Conservation (phyloP, 2,888 invertebrate genomes). For the Serrognathus titanus region DNA sequence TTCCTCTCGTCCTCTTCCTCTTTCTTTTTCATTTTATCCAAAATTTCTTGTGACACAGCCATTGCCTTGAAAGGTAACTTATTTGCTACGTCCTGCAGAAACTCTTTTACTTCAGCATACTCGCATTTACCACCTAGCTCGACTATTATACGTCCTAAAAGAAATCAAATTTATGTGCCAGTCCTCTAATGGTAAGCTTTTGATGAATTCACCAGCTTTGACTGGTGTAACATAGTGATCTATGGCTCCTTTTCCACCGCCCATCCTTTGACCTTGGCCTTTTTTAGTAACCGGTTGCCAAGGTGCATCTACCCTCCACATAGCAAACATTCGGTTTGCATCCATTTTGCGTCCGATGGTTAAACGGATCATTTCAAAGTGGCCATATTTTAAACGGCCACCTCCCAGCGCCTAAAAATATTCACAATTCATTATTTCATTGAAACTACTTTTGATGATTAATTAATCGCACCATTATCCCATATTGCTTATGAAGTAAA, state of each 20-base stretch:
- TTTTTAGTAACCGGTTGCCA: slow-evolving; percentile 95
- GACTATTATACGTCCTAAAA: slow-evolving; percentile 70
- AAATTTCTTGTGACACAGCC: slow-evolving; percentile 73
- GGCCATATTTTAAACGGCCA: slow-evolving; percentile 74
- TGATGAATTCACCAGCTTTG: slow-evolving; percentile 60
- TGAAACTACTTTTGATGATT: background rate
- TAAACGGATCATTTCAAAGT: slow-evolving; percentile 86
- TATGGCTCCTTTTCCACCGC: slow-evolving; percentile 93
- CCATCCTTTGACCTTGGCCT: slow-evolving; percentile 88
- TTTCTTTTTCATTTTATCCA: slow-evolving; percentile 60
- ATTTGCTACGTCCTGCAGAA: slow-evolving; percentile 67
- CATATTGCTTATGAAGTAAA: slow-evolving; percentile 87
- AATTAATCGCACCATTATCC: slow-evolving; percentile 70
- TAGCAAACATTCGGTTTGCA: slow-evolving; percentile 79
- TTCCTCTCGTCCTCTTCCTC: slow-evolving; percentile 62
- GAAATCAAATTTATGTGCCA: background rate
- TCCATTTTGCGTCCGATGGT: slow-evolving; percentile 76
- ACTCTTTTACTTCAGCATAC: slow-evolving; percentile 69
- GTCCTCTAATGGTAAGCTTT: no score
- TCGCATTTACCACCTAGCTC: slow-evolving; percentile 92
- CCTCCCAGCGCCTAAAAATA: slow-evolving; percentile 72
- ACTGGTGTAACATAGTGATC: slow-evolving; percentile 94
- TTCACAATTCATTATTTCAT: background rate
- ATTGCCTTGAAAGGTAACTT: slow-evolving; percentile 87
- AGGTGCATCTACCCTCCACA: slow-evolving; percentile 91